A percentile compares a stretch with the other conserved stretches of the same genome.
These are phyloP conservation scores for Atractosteus spatula DNA, from an alignment of 2,113 vertebrate genomes.

Conservation along the genomic window DNA sequence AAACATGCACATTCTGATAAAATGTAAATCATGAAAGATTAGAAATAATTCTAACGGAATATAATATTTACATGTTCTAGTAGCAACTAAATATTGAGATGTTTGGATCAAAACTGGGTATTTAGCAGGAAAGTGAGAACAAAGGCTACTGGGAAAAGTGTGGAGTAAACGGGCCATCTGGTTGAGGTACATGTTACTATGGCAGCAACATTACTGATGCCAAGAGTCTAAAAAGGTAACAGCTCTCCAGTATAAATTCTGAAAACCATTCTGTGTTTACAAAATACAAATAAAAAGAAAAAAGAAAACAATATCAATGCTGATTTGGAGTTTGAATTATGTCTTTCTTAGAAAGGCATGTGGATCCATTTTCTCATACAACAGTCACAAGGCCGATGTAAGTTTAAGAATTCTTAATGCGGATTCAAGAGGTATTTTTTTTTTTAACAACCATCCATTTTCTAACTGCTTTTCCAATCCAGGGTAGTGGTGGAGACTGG, in stretches of 20 bases:
- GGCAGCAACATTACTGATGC: constrained; percentile 14
- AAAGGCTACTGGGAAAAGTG: constrained; percentile 18
- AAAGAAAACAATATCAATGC: no score
- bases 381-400: no score
- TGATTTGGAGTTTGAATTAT: no score
- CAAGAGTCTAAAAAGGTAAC: constrained; percentile 7
- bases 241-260: not conserved
- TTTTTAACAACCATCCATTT: no score
- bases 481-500: no score
- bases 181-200: constrained; percentile 13
- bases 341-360: no score
- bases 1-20: no score
- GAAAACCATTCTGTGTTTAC: not conserved
- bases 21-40: not conserved
- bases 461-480: no score
- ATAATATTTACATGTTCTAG: not conserved
- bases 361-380: no score
- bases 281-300: not conserved
- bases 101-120: not conserved
- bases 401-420: no score
- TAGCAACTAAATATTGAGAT: not conserved
- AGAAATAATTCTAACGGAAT: no score
- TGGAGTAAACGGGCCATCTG: constrained; percentile 17
- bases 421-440: no score
- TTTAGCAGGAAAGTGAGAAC: constrained; percentile 14